Evolutionary conservation across 2,113 vertebrate genomes (phyloP), one percentile per base, ranked within the genome.

Genomic region (Vulpes ferrilata): DNA sequence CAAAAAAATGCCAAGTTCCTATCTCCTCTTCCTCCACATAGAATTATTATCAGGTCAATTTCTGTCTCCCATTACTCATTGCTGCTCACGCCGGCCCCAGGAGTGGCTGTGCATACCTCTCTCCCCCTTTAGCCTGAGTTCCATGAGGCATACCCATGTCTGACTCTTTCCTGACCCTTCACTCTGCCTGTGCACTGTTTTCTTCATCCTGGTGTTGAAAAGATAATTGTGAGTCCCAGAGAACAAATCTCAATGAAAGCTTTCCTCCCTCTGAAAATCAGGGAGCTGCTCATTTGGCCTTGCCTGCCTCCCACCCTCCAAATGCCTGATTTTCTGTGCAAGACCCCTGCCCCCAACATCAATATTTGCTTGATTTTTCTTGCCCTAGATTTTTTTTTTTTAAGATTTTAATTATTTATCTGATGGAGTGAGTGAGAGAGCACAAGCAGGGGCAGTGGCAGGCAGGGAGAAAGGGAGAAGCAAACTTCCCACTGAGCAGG

Each of bases 321-420:
- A 9, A 64, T 0, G 0, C 15, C 51, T 16, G 2, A 51, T 20
- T 83, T 78, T 96, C 57, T 55, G 1, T 35, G 0, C 1, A 11
- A 71, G 69, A 64, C 35, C 38, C 57, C 30, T 57, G 23, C 25
- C 69, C 62, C 53, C 43, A 27, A 2, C 15, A 6, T 89, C 16
- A 85, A 65, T 79, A 35, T 73, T 67, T 19, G 11, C 51, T 64
- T 82, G 73, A 53, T 51, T 83, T 60, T 76, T 43, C 64, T 93
- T 91, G 35, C 43, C 87, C 20, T 62, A 30, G 32, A 84, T 95
- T 85, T 88, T 69, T 69, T 69, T 69, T 69, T 8, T 19, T 35
- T 10, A 67, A 32, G n/a, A 35, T 35, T 69, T 69, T 69, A n/a
- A n/a, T 19, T 69, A 69, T 69, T 69, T n/a, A 69, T 35, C 35